Percentiles rank a stretch among this genome's conserved stretches.
phyloP scores from a whole-genome alignment of 2,113 vertebrate genomes.

The Rhea pennata region DNA sequence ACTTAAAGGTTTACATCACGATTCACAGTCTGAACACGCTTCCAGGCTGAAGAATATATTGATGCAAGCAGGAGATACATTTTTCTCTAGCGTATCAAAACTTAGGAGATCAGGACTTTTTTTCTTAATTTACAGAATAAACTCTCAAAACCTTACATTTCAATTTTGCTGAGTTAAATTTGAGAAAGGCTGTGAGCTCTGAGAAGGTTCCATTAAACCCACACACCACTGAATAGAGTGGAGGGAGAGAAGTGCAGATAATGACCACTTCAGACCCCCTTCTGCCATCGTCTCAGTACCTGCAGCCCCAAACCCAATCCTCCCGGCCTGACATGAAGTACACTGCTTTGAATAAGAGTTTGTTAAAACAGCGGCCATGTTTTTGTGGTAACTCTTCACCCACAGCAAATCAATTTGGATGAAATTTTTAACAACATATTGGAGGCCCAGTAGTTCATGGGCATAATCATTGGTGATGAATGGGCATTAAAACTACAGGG shows the following conservation, averaged over 20 bases:
- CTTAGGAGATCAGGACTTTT: neutral
- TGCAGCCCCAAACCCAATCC: neutral
- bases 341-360: neutral
- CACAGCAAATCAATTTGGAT: neutral
- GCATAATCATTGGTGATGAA: neutral
- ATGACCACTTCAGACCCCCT: accelerated
- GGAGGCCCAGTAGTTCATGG: neutral
- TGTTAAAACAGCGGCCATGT: neutral
- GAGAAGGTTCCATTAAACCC: neutral
- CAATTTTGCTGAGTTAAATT: neutral
- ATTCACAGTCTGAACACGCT: accelerated
- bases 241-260: neutral
- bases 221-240: accelerated
- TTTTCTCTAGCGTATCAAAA: too few relatives aligned
- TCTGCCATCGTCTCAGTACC: neutral
- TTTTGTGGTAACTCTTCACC: neutral
- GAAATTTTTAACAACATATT: neutral
- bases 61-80: accelerated
- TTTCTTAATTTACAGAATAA: neutral
- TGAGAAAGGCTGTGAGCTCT: accelerated
- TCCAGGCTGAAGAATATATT: neutral
- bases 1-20: neutral
- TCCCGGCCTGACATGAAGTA: too few relatives aligned
- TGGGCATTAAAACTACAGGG: neutral
- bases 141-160: neutral